Base-by-base conservation (phyloP, 2,797 vertebrate genomes). In the Xenops minutus region DNA sequence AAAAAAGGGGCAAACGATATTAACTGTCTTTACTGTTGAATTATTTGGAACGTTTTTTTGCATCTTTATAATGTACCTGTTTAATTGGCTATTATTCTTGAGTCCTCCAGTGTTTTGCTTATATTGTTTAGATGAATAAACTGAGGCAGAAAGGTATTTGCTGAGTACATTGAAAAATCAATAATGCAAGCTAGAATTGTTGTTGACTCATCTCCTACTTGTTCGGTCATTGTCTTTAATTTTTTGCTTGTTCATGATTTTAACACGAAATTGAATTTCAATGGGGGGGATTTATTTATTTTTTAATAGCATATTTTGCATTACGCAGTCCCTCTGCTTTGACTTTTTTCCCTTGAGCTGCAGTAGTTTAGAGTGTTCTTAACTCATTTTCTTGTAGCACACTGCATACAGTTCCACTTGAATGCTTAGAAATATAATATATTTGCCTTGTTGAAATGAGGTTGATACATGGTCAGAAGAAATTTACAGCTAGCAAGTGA, bases 371-470 rank as follows among this genome's bases (percentile, higher is more conserved):
- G 39, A 48, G 30, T 85, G 30, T 71, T 77, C 51, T 87, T 78
- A 63, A 91, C 37, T 91, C 2, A 3, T 95, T 97, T 93, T 43
- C 59, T 85, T 89, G 43, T 91, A 81, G 56, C 52, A 39, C 51
- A 36, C 68, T 91, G 44, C 16, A 23, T 81, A 37, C 34, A 87
- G 85, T 96, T 97, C 88, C 83, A 92, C 87, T 88, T 89, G 82
- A 94, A 73, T 94, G 91, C 85, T 63, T 92, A 94, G 83, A 92
- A 80, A 92, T 68, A 37, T 23, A 46, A 76, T 93, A 91, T 88
- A 88, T 81, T 92, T 97, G 37, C 89, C 58, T 55, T 95, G 67
- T 86, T 85, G 84, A 94, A 94, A 89, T 80, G 51, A 90, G 39
- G 23, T 82, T 95, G 92, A 93, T 63, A 74, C 68, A 81, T 80